A percentile compares a stretch with the other conserved stretches of the same genome.
These are phyloP conservation scores for Oreohelix idahoensis DNA, from an alignment of 1,140 invertebrate species.

Conservation along the genomic window DNA sequence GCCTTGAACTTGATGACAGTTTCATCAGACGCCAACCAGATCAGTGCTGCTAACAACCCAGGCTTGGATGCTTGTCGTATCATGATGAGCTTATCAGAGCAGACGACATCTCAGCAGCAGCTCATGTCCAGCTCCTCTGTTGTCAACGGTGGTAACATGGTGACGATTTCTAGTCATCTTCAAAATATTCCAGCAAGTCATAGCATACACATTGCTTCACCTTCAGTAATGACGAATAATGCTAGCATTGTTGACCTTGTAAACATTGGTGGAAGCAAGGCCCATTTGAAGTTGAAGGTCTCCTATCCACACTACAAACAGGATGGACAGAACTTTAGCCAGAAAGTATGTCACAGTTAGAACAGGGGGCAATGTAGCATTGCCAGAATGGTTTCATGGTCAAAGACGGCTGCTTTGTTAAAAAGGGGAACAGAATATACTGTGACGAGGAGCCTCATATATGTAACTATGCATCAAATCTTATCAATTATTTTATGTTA, in stretches of 20 bases:
- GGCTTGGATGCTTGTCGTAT: constrained; percentile 29
- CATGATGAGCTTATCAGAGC: constrained; percentile 27
- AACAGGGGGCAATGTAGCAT: too few relatives aligned
- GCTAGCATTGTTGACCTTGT: not conserved
- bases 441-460: too few relatives aligned
- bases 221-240: not conserved
- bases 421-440: too few relatives aligned
- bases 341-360: too few relatives aligned
- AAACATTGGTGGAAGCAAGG: not conserved
- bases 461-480: too few relatives aligned
- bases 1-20: constrained; percentile 19
- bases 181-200: not conserved
- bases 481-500: too few relatives aligned
- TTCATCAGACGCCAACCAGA: not conserved
- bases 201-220: not conserved
- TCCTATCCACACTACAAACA: not conserved
- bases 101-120: not conserved
- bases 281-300: not conserved
- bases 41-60: not conserved
- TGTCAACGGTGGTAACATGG: not conserved
- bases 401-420: too few relatives aligned
- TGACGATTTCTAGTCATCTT: not conserved
- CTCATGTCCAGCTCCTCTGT: not conserved
- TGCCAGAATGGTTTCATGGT: too few relatives aligned
- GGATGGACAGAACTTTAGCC: too few relatives aligned